phyloP scores from a whole-genome alignment of 2,797 vertebrate species.

The Spinus pinus region DNA sequence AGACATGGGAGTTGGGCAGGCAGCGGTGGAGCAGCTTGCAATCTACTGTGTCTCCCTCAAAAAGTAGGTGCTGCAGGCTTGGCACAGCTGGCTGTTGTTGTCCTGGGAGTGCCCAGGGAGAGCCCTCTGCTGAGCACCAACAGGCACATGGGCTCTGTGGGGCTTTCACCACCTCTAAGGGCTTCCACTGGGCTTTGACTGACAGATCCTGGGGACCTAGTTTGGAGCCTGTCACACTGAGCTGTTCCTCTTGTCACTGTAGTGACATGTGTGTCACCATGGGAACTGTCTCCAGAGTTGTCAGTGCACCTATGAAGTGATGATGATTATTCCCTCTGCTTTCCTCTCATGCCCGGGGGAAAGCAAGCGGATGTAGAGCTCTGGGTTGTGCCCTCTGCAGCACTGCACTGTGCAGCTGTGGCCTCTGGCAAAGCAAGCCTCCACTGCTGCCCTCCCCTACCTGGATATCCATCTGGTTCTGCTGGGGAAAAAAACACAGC shows the following conservation, averaged over 20 bases:
- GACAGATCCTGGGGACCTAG: slow-evolving; percentile 27
- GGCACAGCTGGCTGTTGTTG: background rate
- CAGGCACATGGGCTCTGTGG: background rate
- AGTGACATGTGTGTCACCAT: slow-evolving; percentile 56
- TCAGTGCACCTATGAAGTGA: slow-evolving; percentile 35
- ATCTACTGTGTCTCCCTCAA: slow-evolving; percentile 96
- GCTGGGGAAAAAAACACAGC: slow-evolving; percentile 13
- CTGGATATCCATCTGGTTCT: slow-evolving; percentile 54
- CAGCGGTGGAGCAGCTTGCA: slow-evolving; percentile 92
- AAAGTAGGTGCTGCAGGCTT: slow-evolving; percentile 80
- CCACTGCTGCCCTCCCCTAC: background rate
- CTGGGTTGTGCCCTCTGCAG: background rate
- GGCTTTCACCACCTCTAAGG: background rate
- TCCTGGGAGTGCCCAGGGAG: background rate
- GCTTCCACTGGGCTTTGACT: background rate
- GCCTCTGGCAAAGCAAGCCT: background rate
- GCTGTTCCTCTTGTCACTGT: slow-evolving; percentile 26
- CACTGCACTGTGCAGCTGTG: background rate
- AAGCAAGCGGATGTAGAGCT: background rate
- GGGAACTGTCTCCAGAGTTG: slow-evolving; percentile 58
- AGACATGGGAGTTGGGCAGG: slow-evolving; percentile 89
- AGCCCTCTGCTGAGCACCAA: rapidly evolving
- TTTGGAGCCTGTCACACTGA: slow-evolving; percentile 40
- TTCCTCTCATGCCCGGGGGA: background rate
- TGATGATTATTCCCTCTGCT: background rate